Base-by-base conservation (phyloP, 1,140 invertebrate genomes). In the Aphidius gifuensis region DNA sequence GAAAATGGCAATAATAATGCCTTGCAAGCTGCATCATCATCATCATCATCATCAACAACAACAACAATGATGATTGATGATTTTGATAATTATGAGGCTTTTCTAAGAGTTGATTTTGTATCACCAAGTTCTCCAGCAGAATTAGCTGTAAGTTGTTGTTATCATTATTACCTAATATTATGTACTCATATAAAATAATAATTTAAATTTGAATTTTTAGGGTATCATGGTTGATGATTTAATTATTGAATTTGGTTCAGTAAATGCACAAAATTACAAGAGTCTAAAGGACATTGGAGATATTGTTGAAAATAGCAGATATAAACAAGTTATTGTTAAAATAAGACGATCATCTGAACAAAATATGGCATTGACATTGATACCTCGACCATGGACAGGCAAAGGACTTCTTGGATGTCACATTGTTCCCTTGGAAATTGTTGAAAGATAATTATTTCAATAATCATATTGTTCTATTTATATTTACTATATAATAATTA, bases 201-300 rank as follows among this genome's bases (percentile, higher is more conserved):
- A 44, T 61, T 58, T 47, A 54, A 38, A 44, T 47, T 60, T 58
- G 6, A 54, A 61, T 43, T 47, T 48, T 66, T 61, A 94, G 92
- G 92, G 92, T n/a, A 77, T 96, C 4, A 74, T 83, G 69, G 83
- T 85, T 38, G 85, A 87, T 48, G 94, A 96, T 81, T 76, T 86
- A 46, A 81, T 96, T 5, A 66, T 92, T 3, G 83, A 91, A 68
- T 94, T 96, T 85, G 94, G 93, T n/a, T 92, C 92, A 0, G 77
- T 95, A 3, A 89, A 88, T 66, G 73, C 76, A 23, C 79, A 74
- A 7, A 96, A 96, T 78, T 95, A 92, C 71, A 82, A 83, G 49
- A 82, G 83, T 49, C 72, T 93, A 3, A 80, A 81, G 21, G 88
- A 93, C 76, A 84, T 90, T 50, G 83, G 85, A 5, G 80, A 83